These are phyloP conservation scores for Artemia sinica DNA, from an alignment of 2,888 invertebrate genomes.

Conservation along the genomic window DNA sequence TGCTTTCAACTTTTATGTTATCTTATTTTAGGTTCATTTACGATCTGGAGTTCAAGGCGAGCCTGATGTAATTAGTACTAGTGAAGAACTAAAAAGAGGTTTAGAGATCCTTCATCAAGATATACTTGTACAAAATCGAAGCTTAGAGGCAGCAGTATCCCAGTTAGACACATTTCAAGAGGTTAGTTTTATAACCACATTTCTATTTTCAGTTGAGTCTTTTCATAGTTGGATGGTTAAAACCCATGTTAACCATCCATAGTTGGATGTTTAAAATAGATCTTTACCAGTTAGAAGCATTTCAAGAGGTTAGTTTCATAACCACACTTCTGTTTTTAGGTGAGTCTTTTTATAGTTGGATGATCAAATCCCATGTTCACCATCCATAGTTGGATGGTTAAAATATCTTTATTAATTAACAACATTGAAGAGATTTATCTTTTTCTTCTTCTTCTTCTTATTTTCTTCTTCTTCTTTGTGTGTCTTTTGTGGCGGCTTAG, in stretches of 20 bases:
- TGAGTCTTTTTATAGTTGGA: no score
- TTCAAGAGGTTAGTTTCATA: no score
- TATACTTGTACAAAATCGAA: conserved; percentile 45
- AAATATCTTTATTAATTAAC: no score
- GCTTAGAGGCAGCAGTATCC: conserved; percentile 53
- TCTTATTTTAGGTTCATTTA: conserved; percentile 55
- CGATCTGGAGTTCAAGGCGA: conserved; percentile 62
- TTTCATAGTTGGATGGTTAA: no score
- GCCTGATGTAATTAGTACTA: conserved; percentile 51
- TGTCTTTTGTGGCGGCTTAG: no score
- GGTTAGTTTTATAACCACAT: conserved; percentile 29
- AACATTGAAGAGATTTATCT: no score
- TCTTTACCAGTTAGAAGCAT: not conserved
- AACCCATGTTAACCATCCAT: not conserved
- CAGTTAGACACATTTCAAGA: conserved; percentile 75
- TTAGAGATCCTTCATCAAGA: conserved; percentile 46
- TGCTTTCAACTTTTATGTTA: conserved; percentile 14
- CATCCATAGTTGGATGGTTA: no score
- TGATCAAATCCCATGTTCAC: no score
- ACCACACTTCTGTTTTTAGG: no score
- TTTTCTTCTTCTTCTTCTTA: no score
- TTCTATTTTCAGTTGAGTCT: no score
- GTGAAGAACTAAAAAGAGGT: conserved; percentile 47
- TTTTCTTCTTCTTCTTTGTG: no score
- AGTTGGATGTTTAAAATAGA: not conserved